Percentiles rank a stretch among this genome's conserved stretches.
Evolutionary conservation across 2,113 vertebrate species (phyloP).

Genomic region (Anseranas semipalmata): DNA sequence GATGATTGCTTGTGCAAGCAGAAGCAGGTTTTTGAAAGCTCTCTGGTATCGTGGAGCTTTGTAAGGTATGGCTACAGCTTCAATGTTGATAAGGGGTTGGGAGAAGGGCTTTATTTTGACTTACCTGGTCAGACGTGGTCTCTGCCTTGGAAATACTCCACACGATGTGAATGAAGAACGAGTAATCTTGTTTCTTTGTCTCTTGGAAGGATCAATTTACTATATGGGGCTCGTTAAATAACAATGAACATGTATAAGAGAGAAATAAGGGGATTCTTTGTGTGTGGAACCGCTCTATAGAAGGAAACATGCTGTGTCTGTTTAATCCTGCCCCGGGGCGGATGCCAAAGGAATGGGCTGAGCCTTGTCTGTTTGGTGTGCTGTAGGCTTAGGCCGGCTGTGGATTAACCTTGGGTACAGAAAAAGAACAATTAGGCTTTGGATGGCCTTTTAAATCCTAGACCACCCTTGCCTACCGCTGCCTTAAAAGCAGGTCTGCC

Average conservation of each 20-base stretch:
- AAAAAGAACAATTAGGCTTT: neutral
- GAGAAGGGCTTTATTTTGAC: neutral
- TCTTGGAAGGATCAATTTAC: neutral
- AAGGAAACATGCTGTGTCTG: neutral
- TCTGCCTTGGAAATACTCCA: neutral
- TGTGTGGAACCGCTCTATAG: neutral
- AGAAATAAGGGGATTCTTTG: neutral
- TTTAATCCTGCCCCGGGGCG: neutral
- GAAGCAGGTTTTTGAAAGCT: neutral
- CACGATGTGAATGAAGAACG: neutral
- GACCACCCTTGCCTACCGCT: neutral
- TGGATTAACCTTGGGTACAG: neutral
- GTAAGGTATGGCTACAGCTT: neutral
- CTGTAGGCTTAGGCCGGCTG: neutral
- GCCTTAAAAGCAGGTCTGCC: neutral
- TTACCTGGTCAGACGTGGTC: fast-evolving
- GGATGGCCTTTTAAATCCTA: neutral
- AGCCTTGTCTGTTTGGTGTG: neutral
- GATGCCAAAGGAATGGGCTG: neutral
- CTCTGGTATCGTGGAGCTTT: neutral
- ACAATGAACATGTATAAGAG: neutral
- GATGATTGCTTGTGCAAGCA: neutral
- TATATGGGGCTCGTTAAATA: neutral
- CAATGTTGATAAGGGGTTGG: neutral
- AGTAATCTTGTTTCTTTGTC: neutral